Conservation (phyloP, 2,888 invertebrate genomes). For the Pocota personata region DNA sequence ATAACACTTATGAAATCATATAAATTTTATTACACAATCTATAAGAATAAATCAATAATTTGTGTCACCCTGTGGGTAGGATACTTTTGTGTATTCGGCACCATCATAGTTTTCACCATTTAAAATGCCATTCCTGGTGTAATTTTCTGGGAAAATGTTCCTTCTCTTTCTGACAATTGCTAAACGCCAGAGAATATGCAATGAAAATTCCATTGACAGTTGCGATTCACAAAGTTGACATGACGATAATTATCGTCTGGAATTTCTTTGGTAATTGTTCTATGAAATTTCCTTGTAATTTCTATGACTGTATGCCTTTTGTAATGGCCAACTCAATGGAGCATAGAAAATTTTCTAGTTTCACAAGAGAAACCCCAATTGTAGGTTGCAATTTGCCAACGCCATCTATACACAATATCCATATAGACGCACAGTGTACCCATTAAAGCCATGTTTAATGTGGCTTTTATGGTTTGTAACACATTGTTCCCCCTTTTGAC, state of each 20-base stretch:
- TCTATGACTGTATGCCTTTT: slow-evolving; percentile 19
- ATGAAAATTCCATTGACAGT: slow-evolving; percentile 25
- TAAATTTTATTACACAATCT: not conserved
- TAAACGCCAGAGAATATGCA: slow-evolving; percentile 45
- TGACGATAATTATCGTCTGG: slow-evolving; percentile 6
- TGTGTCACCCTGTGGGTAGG: not conserved
- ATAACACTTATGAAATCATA: too few relatives aligned
- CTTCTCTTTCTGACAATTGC: not conserved
- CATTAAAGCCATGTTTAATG: slow-evolving; percentile 1
- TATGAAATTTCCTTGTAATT: slow-evolving; percentile 15
- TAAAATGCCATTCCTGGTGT: not conserved
- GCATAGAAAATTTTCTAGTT: slow-evolving; percentile 23
- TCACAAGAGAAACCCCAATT: slow-evolving; percentile 15
- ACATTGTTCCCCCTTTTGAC: not conserved
- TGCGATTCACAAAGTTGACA: not conserved
- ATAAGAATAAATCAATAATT: too few relatives aligned
- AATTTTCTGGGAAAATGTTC: not conserved
- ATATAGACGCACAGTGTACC: not conserved
- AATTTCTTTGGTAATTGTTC: slow-evolving; percentile 25
- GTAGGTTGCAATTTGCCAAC: slow-evolving; percentile 39
- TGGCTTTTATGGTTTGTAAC: slow-evolving; percentile 1
- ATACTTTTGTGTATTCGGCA: not conserved
- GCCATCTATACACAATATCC: slow-evolving; percentile 31
- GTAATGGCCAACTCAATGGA: not conserved
- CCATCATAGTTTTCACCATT: not conserved